Evolutionary conservation across 1,140 invertebrate species (phyloP), one percentile per base, ranked within the genome.

Genomic region (Dreissena polymorpha): DNA sequence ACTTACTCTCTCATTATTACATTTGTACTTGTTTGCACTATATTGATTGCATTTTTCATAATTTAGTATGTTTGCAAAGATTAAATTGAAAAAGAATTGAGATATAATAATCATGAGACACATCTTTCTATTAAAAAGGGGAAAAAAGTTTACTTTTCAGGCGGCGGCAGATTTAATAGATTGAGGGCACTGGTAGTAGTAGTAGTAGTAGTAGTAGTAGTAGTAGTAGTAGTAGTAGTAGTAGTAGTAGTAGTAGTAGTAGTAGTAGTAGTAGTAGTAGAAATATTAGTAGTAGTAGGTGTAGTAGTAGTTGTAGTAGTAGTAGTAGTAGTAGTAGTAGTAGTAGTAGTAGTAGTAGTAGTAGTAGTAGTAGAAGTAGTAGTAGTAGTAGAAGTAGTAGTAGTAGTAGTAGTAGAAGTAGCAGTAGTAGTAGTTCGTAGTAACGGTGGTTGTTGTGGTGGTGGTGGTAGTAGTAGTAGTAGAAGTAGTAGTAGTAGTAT

Each of bases 321-420:
- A n/a, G n/a, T n/a, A n/a, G n/a, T n/a, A n/a, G 70, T 72, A 72
- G 70, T 50, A 72, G 70, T 72, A 72, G 70, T 50, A 72, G 70
- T 72, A 72, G 70, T 72, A 72, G 70, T 72, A 72, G 39, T 72
- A 72, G 70, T 72, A 72, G 70, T 72, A 51, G 70, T 72, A 72
- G 70, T 72, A 72, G 70, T 50, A 50, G 70, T 72, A 72, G 70
- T 72, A 72, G 70, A 50, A 55, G 70, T 64, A 57, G 55, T 57
- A n/a, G n/a, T 57, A n/a, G n/a, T 57, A n/a, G 55, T 57, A n/a
- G 55, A 14, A 57, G 55, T n/a, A 57, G 55, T 14, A 57, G 55
- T 57, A 57, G n/a, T 57, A 57, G 13, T 57, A 57, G 55, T 57
- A 57, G 55, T 57, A 57, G n/a, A 57, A 14, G 55, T 57, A n/a